phyloP scores from a whole-genome alignment of 2,113 vertebrate genomes.

The Phocoena sinus region DNA sequence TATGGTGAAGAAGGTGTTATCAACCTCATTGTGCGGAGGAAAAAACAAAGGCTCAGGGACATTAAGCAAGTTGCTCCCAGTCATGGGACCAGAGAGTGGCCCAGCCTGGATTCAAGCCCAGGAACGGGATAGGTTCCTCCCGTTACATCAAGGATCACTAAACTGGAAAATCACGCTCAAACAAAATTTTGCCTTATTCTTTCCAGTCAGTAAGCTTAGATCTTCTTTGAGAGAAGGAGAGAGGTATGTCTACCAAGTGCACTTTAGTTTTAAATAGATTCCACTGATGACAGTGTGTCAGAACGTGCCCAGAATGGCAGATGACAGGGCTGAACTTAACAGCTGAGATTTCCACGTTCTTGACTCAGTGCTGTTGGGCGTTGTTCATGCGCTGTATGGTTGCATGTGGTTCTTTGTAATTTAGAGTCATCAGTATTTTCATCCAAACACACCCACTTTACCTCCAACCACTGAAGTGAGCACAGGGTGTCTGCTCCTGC shows the following conservation, averaged over 20 bases:
- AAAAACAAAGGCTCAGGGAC: neutral
- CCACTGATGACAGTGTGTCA: neutral
- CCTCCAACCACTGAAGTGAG: neutral
- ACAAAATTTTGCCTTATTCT: neutral
- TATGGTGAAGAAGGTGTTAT: neutral
- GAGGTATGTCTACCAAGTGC: neutral
- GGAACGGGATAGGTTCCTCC: neutral
- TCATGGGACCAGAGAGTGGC: neutral
- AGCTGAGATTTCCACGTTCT: neutral
- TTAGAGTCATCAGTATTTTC: neutral
- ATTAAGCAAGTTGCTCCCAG: neutral
- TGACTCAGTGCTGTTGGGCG: neutral
- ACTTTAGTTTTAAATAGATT: neutral
- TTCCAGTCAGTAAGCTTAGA: neutral
- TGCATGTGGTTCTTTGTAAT: neutral
- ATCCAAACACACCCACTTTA: neutral
- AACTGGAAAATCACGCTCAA: neutral
- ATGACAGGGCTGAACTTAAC: neutral
- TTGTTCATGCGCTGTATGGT: accelerated
- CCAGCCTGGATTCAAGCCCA: neutral
- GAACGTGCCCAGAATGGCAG: neutral
- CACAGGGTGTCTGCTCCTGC: neutral
- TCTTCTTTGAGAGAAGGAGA: neutral
- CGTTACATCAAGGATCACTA: neutral
- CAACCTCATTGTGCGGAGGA: neutral